Evolutionary conservation across 2,113 vertebrate species (phyloP), one percentile per base, ranked within the genome.

Genomic region (Microcebus murinus): DNA sequence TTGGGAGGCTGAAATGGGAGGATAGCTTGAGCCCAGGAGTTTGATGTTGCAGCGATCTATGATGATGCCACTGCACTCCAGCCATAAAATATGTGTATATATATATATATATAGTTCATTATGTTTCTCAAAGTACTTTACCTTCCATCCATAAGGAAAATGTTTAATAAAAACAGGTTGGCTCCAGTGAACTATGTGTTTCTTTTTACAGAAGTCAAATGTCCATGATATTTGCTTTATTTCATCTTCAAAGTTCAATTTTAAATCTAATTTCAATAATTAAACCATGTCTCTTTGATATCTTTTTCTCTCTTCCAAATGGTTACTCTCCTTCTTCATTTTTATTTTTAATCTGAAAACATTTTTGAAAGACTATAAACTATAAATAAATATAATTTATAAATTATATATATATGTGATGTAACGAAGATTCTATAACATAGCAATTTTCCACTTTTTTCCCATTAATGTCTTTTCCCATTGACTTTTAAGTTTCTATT

Each of bases 251-350:
- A 80, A 89, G 34, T 63, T 81, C 79, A 83, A 86, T 70, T 89
- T 94, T 61, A 48, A 88, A 48, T 77, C 23, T 89, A 85, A 95
- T 90, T 90, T 95, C 86, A 94, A 55, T 77, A 50, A 87, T 67
- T 67, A 36, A 67, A 90, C 31, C 71, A 63, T 87, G 20, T 29
- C 1, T 11, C 8, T 63, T 82, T 23, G 2, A 4, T 80, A 10
- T 91, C 25, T 88, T 27, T 57, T 61, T 71, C 63, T n/a, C 36
- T 29, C 8, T 85, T 95, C 48, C 23, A 88, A 34, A 21, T 77
- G 6, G 11, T 25, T 91, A 83, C 59, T 93, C 10, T 61, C 61
- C 12, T 13, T 36, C 81, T 17, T 71, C 27, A 14, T 48, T 84
- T 76, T 92, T 74, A 39, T n/a, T 61, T 93, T 89, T 68, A 61